Evolutionary conservation across 1,140 invertebrate species (phyloP), one percentile per base, ranked within the genome.

Genomic region (Aporrectodea caliginosa): DNA sequence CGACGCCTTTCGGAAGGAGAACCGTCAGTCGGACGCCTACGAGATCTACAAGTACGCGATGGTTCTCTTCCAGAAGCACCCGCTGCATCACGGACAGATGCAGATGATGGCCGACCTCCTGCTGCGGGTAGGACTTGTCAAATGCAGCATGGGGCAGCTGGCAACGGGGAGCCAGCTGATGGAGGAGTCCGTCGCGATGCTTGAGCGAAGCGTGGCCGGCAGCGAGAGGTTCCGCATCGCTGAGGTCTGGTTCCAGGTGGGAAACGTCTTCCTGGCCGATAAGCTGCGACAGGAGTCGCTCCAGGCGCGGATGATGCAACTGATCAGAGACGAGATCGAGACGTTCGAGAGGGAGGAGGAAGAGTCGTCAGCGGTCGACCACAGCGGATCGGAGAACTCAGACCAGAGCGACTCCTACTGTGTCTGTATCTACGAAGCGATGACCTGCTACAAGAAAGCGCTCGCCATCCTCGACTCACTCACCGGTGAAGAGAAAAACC

Each of bases 161-260:
- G 35, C 71, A 33, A 70, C n/a, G n/a, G 80, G 80, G 29, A 73
- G 70, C 34, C 76, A 78, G 43, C 35, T 81, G 35, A 78, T 81
- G 71, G 32, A 78, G n/a, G 80, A 81, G 68, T 69, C 80, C 16
- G 74, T 78, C 30, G 73, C 33, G 1, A 27, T 81, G 77, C 73
- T 72, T 33, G 76, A 27, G 1, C 27, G 33, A 16, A 32, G 35
- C n/a, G 76, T 34, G 16, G 31, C 43, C 69, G 43, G 29, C 12
- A 69, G n/a, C 16, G 80, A 81, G 27, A 73, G n/a, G 2, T 32
- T 77, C 16, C 35, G 74, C n/a, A 58, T 78, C n/a, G 69, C 75
- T 16, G 71, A 74, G 16, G 71, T 78, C 0, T 78, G 76, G 76
- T 81, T 35, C 73, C 70, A 73, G 58, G 27, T 81, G 27, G 80